Percentiles rank a stretch among this genome's conserved stretches.
phyloP scores from a whole-genome alignment of 1,140 invertebrate genomes.

The Apis dorsata region DNA sequence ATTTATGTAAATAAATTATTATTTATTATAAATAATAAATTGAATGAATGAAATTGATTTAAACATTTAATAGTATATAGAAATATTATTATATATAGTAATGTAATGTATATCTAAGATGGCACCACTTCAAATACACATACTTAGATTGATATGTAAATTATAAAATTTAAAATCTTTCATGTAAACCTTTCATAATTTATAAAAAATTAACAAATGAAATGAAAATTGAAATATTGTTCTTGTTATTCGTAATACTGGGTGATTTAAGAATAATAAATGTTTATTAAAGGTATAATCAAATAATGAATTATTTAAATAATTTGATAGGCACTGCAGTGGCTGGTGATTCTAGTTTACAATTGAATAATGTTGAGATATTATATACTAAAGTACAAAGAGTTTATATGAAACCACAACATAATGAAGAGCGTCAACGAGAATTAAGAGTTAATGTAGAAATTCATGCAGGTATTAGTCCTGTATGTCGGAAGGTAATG shows the following conservation, averaged over 20 bases:
- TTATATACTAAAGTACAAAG: conserved; percentile 78
- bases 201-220: conserved; percentile 61
- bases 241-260: conserved; percentile 8
- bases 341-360: conserved; percentile 69
- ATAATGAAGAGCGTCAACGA: conserved; percentile 77
- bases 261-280: conserved; percentile 29
- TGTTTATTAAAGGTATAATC: conserved; percentile 38
- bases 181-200: conserved; percentile 34
- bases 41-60: background rate
- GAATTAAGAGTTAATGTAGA: conserved; percentile 78
- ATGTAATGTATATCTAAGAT: conserved; percentile 52
- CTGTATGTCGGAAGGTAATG: conserved; percentile 77
- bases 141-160: conserved; percentile 50
- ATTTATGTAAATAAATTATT: no score
- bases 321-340: conserved; percentile 65
- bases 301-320: conserved; percentile 75
- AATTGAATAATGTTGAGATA: conserved; percentile 77
- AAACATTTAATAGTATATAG: background rate
- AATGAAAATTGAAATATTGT: conserved; percentile 31
- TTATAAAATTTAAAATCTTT: conserved; percentile 56
- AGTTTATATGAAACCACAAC: conserved; percentile 77
- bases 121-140: conserved; percentile 57
- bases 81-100: conserved; percentile 23
- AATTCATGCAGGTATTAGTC: conserved; percentile 76
- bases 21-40: background rate